Percentiles rank a stretch among this genome's conserved stretches.
These are phyloP conservation scores for Eumeta japonica DNA, from an alignment of 1,140 invertebrate species.

Conservation along the genomic window DNA sequence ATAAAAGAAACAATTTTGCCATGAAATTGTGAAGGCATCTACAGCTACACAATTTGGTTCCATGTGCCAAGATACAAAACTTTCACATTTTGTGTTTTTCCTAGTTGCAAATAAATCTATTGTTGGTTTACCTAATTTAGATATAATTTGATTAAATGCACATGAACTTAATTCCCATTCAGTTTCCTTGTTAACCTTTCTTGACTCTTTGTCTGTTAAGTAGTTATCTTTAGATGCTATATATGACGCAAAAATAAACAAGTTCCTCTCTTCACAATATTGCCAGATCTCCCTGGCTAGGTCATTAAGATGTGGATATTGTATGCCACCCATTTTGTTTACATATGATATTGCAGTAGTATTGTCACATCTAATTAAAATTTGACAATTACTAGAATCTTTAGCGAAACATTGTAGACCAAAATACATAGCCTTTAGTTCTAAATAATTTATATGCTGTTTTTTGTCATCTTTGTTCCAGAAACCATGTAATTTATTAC, in stretches of 20 bases:
- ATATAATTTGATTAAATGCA: conserved; percentile 11
- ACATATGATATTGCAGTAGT: conserved; percentile 36
- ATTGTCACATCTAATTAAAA: conserved; percentile 32
- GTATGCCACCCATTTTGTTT: conserved; percentile 29
- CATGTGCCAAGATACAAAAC: conserved; percentile 17
- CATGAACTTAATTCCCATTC: too few relatives aligned
- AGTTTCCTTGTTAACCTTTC: conserved; percentile 4
- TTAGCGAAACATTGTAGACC: conserved; percentile 28
- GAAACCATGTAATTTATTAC: too few relatives aligned
- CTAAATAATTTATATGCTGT: conserved; percentile 9
- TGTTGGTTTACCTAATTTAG: conserved; percentile 15
- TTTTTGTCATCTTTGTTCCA: too few relatives aligned
- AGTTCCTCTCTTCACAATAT: conserved; percentile 28
- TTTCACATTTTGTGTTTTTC: conserved; percentile 18
- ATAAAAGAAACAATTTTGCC: too few relatives aligned
- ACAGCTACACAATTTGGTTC: too few relatives aligned
- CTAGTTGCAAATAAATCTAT: conserved; percentile 20
- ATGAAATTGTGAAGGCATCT: too few relatives aligned
- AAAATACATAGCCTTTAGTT: conserved; percentile 29
- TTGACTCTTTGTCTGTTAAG: conserved; percentile 17
- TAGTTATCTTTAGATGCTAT: conserved; percentile 29
- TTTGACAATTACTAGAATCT: conserved; percentile 18
- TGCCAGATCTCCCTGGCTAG: conserved; percentile 26
- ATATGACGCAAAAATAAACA: conserved; percentile 32
- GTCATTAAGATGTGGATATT: conserved; percentile 22